Evolutionary conservation across 1,140 invertebrate species (phyloP).

Genomic region (Formica selysi): DNA sequence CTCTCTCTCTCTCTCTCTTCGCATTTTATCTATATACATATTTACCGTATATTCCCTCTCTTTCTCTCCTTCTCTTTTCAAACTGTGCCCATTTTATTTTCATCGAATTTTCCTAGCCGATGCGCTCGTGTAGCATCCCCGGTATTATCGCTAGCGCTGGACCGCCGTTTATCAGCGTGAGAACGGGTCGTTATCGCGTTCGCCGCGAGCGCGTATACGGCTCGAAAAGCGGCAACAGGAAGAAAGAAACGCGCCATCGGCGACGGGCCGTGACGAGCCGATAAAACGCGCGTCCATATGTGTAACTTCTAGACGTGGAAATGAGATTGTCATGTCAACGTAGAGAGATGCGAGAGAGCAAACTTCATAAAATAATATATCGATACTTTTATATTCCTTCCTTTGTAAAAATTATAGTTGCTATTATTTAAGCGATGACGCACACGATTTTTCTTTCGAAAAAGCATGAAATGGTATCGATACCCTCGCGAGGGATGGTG

Average conservation of each 20-base stretch:
- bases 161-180: constrained; percentile 66
- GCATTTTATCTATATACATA: neutral
- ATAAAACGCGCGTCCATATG: constrained; percentile 77
- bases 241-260: constrained; percentile 81
- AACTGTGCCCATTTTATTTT: constrained; percentile 32
- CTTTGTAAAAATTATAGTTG: neutral
- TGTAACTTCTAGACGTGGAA: constrained; percentile 44
- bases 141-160: constrained; percentile 50
- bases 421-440: neutral
- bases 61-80: neutral
- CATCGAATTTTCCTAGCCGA: constrained; percentile 47
- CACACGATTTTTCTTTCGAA: neutral
- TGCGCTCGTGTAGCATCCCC: constrained; percentile 5
- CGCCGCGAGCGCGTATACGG: constrained; percentile 53
- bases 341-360: neutral
- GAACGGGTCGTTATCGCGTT: constrained; percentile 68
- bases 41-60: constrained; percentile 20
- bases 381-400: neutral
- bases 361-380: neutral
- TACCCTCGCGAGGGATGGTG: neutral
- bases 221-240: constrained; percentile 60
- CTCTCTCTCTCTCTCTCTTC: neutral
- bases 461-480: neutral
- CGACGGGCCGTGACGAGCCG: constrained; percentile 81
- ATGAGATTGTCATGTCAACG: constrained; percentile 9